Base-by-base conservation (phyloP, 2,888 invertebrate species). In the Eumerus sabulonum region DNA sequence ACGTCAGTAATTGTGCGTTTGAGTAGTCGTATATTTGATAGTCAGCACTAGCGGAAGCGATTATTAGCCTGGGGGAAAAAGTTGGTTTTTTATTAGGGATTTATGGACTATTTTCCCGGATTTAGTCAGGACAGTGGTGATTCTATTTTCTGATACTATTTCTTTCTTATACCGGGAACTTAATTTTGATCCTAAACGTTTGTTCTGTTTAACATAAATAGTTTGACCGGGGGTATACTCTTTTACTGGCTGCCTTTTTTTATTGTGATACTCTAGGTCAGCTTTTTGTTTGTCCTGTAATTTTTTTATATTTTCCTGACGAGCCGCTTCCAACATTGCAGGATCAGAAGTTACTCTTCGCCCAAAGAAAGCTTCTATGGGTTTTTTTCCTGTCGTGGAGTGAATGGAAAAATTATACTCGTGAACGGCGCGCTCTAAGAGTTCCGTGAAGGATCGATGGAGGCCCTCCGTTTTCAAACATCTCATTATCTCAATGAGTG, bases 401-500 rank as follows among this genome's bases (percentile, higher is more conserved):
- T n/a, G n/a, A n/a, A 59, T 71, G 3, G 77, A 81, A 14, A 13
- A 47, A 16, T 71, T 81, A 27, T 81, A 81, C 19, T 74, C 74
- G 18, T 72, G 53, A 1, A 77, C 59, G 9, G 82, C 67, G 38
- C 66, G 27, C 18, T 81, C 70, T 3, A 79, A 44, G 0, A 82
- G 57, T 42, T 81, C 79, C n/a, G 76, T 51, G 60, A 82, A 82
- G 2, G 66, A 63, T n/a, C 68, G 59, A 16, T 45, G 17, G 12
- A n/a, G 44, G 9, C 48, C 42, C n/a, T 66, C 16, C 38, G 13
- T 40, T 48, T 36, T 82, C 71, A 81, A 51, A 40, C 81, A 82
- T 42, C 83, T 57, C 71, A 82, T 70, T 17, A 83, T 82, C 53
- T 82, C 77, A 1, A 63, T 27, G 4, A 82, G 57, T 2, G 82